Evolutionary conservation across 2,113 vertebrate species (phyloP), one percentile per base, ranked within the genome.

Genomic region (Serranochromis macrocephalus): DNA sequence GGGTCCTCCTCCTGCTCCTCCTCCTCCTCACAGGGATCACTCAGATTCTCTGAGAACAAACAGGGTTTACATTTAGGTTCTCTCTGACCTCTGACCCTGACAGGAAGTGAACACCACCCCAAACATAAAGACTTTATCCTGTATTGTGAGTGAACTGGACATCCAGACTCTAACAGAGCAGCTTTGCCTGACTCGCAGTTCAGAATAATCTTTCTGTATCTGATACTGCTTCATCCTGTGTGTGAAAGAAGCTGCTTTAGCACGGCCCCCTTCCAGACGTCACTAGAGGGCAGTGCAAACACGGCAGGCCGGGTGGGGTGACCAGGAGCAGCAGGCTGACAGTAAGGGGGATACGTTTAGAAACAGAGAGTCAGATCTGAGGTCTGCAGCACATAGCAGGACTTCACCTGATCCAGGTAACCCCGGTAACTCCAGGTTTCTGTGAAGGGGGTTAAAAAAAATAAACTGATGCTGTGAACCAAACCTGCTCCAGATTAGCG

Each of bases 31-130:
- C 31, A 83, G 80, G 79, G 87, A 68, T 71, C 73, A 68, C 54
- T 49, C 31, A 78, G 71, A 83, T 86, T 88, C 36, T 79, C 90
- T 89, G 85, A 16, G 81, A 38, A 89, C 54, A 92, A 83, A 91
- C 14, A 47, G 87, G 83, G 80, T 85, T 93, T 82, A 9, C 33
- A 13, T 10, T 13, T 29, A 17, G 14, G 40, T 26, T 3, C n/a
- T 85, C 68, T 83, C 45, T 14, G 55, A 73, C 21, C 9, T 75
- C 40, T 83, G 55, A 83, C 61, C 14, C 6, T 84, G 40, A 4
- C 19, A 61, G 31, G 31, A 17, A 26, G 26, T 11, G 19, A 16
- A 33, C 36, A 16, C 7, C 9, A 7, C 38, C 5, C 14, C 68
- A 75, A 75, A 73, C 21, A 26, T 26, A 73, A 73, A 73, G 38